These are phyloP conservation scores for Onthophagus sagittarius DNA, from an alignment of 2,888 invertebrate genomes.

Conservation along the genomic window DNA sequence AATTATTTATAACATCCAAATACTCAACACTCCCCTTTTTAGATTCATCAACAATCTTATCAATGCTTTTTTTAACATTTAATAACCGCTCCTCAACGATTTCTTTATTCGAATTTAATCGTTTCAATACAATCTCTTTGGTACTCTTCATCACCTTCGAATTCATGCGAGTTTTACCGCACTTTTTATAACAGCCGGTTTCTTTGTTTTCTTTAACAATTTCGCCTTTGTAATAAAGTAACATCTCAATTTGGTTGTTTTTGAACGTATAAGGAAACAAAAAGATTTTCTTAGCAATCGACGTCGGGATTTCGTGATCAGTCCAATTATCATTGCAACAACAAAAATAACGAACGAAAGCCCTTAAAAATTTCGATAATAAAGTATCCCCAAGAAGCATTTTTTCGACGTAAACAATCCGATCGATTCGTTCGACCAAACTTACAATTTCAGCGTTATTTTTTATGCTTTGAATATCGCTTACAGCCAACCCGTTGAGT, in stretches of 20 bases:
- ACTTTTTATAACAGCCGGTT: conserved; percentile 40
- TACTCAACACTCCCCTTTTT: neutral
- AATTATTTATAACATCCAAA: neutral
- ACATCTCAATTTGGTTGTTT: conserved; percentile 60
- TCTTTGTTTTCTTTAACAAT: conserved; percentile 38
- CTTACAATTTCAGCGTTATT: conserved; percentile 76
- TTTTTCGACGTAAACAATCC: conserved; percentile 68
- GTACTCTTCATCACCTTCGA: neutral
- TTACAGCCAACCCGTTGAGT: conserved; percentile 80
- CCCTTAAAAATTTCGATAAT: conserved; percentile 24
- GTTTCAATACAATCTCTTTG: neutral
- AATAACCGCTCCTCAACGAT: neutral
- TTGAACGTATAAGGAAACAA: conserved; percentile 66
- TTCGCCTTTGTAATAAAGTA: conserved; percentile 61
- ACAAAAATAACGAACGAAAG: conserved; percentile 45
- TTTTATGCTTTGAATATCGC: conserved; percentile 74
- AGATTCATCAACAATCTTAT: neutral
- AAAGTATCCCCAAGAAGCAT: neutral
- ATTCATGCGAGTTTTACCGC: conserved; percentile 26
- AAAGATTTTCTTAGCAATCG: conserved; percentile 58
- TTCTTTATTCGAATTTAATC: neutral
- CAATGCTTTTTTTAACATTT: neutral
- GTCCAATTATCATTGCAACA: conserved; percentile 51
- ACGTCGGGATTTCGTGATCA: conserved; percentile 46
- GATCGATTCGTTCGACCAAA: conserved; percentile 65